Evolutionary conservation across 2,797 vertebrate genomes (phyloP).

Genomic region (Dermochelys coriacea): DNA sequence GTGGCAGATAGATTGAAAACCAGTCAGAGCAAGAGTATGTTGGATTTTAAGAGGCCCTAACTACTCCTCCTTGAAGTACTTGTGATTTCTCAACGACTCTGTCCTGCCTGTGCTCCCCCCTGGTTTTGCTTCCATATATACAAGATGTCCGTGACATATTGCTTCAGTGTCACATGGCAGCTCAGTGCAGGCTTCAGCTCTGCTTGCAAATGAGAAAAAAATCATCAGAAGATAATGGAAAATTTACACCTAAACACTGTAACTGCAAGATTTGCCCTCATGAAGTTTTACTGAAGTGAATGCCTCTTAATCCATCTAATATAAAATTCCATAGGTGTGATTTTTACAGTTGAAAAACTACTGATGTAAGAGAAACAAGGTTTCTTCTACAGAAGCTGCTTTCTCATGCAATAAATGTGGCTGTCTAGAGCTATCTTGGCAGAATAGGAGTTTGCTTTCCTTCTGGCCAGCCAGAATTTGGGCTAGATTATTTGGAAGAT

Average conservation of each 20-base stretch:
- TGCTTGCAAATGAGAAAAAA: not conserved
- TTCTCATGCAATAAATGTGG: not conserved
- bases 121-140: not conserved
- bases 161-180: not conserved
- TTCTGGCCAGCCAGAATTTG: not conserved
- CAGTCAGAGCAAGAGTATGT: not conserved
- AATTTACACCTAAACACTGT: not conserved
- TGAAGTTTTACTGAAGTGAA: not conserved
- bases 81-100: not conserved
- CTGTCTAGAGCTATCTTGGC: accelerated
- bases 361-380: not conserved
- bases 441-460: not conserved
- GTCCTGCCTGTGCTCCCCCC: not conserved
- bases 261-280: not conserved
- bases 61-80: not conserved
- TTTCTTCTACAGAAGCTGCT: not conserved
- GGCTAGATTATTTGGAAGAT: not conserved
- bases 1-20: not conserved
- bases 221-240: not conserved
- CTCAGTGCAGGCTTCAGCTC: not conserved
- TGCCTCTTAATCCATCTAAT: not conserved
- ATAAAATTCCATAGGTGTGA: not conserved
- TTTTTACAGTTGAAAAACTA: not conserved
- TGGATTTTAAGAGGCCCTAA: not conserved
- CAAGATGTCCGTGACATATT: not conserved